These are phyloP conservation scores for Leptinotarsa juncta DNA, from an alignment of 2,888 invertebrate genomes.

Conservation along the genomic window DNA sequence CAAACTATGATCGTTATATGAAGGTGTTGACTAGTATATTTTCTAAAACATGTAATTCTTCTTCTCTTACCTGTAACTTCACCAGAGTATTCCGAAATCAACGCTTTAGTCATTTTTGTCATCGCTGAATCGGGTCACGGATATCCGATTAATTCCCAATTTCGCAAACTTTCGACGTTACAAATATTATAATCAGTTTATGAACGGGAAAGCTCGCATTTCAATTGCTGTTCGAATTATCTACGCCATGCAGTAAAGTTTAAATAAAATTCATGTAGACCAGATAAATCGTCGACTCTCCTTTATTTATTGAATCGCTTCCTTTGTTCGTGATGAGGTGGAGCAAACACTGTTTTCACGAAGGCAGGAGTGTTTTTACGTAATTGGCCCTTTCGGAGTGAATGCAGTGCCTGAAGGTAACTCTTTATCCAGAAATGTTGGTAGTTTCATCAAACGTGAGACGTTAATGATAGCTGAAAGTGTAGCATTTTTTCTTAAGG, in stretches of 20 bases:
- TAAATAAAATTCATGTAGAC: constrained; percentile 27
- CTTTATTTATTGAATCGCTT: constrained; percentile 3
- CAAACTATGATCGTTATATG: too few species aligned
- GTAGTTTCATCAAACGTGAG: too few species aligned
- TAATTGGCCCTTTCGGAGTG: too few species aligned
- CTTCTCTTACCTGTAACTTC: background rate
- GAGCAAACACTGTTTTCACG: background rate
- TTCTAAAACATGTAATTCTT: too few species aligned
- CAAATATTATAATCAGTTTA: constrained; percentile 23
- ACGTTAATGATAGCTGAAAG: too few species aligned
- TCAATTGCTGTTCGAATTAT: constrained; percentile 36
- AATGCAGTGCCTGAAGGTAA: too few species aligned
- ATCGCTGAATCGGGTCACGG: constrained; percentile 11
- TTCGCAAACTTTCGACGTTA: constrained; percentile 24
- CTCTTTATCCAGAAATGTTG: too few species aligned
- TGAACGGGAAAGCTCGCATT: constrained; percentile 29
- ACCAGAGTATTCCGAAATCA: background rate
- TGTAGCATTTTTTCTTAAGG: too few species aligned
- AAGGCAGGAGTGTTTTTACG: too few species aligned
- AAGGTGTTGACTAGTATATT: too few species aligned
- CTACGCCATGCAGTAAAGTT: constrained; percentile 35
- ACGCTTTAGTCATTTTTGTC: background rate
- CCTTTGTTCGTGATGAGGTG: background rate
- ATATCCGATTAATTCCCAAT: constrained; percentile 26
- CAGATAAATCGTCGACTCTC: background rate